Evolutionary conservation across 2,113 vertebrate genomes (phyloP).

Genomic region (Lamprologus tigripictilis): DNA sequence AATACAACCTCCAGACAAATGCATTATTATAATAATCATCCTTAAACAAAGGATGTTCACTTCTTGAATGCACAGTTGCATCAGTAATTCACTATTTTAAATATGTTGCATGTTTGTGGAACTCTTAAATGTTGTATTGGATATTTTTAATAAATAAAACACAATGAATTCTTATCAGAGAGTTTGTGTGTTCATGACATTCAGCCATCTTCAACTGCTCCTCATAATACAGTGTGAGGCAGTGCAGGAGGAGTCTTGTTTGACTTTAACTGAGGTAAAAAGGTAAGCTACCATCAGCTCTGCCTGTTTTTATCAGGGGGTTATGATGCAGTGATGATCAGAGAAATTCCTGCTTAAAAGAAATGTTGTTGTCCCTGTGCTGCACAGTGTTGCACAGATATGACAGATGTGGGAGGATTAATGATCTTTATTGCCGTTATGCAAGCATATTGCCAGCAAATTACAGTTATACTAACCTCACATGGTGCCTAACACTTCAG

Average conservation of each 20-base stretch:
- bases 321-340: neutral
- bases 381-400: neutral
- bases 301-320: neutral
- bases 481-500: neutral
- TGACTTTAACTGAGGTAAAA: neutral
- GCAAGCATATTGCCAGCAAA: neutral
- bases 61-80: neutral
- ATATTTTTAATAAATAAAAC: neutral
- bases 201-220: neutral
- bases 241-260: neutral
- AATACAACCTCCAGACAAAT: neutral
- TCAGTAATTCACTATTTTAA: neutral
- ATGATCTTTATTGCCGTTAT: neutral
- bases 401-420: neutral
- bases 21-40: neutral
- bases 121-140: neutral
- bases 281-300: neutral
- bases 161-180: neutral
- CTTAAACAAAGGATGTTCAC: neutral
- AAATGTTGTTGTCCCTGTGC: neutral
- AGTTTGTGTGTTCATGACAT: neutral
- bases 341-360: neutral
- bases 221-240: neutral
- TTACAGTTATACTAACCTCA: neutral
- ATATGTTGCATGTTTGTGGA: neutral